These are phyloP conservation scores for Brevimyrus niger DNA, from an alignment of 2,113 vertebrate genomes.

Conservation along the genomic window DNA sequence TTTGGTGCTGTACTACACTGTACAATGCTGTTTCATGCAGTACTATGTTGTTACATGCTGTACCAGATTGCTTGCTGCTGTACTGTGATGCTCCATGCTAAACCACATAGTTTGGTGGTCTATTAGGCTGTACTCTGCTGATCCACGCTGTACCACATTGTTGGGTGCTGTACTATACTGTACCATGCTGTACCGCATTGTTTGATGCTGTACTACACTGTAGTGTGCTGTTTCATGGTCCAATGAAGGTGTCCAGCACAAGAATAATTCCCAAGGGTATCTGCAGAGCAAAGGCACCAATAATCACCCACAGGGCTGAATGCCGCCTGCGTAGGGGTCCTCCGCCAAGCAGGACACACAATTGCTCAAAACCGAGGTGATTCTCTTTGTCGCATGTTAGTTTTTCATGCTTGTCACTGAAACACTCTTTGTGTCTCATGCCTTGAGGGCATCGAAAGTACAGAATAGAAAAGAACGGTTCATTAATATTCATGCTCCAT, in stretches of 20 bases:
- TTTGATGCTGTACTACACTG: not conserved
- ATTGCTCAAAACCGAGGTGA: conserved; percentile 37
- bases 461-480: conserved; percentile 54
- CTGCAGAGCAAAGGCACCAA: not conserved
- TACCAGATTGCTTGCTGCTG: not conserved
- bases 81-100: not conserved
- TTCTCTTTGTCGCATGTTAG: conserved; percentile 52
- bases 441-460: conserved; percentile 50
- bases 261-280: not conserved
- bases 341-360: conserved; percentile 31
- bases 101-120: not conserved
- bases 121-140: not conserved
- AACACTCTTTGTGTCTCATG: conserved; percentile 47
- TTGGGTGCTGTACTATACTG: not conserved
- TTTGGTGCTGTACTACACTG: not conserved
- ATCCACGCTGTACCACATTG: not conserved
- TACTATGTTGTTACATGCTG: no score
- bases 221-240: not conserved
- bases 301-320: not conserved
- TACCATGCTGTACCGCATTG: not conserved
- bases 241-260: not conserved
- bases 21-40: not conserved
- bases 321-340: conserved; percentile 23
- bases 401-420: conserved; percentile 52
- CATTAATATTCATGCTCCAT: conserved; percentile 62